phyloP scores from a whole-genome alignment of 2,113 vertebrate species.

The Cebidichthys violaceus region DNA sequence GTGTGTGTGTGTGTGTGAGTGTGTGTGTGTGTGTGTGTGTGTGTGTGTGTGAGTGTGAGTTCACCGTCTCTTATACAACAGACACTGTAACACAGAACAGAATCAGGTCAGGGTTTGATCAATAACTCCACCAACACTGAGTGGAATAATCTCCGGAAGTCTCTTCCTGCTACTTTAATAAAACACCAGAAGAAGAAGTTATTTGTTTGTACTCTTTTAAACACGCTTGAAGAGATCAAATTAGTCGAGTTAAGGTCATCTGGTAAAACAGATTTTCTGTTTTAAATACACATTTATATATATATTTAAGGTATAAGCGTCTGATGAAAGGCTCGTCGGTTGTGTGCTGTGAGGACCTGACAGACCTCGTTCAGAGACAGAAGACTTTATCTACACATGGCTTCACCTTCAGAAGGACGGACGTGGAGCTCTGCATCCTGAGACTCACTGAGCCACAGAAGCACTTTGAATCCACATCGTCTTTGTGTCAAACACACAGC shows the following conservation, averaged over 20 bases:
- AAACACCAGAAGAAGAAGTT: neutral
- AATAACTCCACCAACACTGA: slow-evolving; percentile 19
- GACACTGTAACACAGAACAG: neutral
- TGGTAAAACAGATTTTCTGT: too few relatives aligned
- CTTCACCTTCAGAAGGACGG: neutral
- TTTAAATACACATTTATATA: too few relatives aligned
- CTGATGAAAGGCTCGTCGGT: neutral
- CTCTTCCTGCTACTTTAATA: neutral
- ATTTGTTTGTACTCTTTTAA: neutral
- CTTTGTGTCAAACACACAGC: neutral
- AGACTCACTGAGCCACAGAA: neutral
- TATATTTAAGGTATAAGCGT: too few relatives aligned
- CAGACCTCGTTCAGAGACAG: neutral
- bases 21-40: slow-evolving; percentile 15
- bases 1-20: slow-evolving; percentile 3
- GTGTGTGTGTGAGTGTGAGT: slow-evolving; percentile 5
- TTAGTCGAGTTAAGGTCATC: too few relatives aligned
- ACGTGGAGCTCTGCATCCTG: neutral
- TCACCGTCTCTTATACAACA: slow-evolving; percentile 42
- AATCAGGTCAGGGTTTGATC: slow-evolving; percentile 37
- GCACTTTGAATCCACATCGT: neutral
- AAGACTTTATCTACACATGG: neutral
- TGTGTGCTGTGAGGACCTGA: neutral
- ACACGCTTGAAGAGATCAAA: too few relatives aligned
- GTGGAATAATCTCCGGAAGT: neutral